These are phyloP conservation scores for Poecilia gillii DNA, from an alignment of 2,797 vertebrate species.

Conservation along the genomic window DNA sequence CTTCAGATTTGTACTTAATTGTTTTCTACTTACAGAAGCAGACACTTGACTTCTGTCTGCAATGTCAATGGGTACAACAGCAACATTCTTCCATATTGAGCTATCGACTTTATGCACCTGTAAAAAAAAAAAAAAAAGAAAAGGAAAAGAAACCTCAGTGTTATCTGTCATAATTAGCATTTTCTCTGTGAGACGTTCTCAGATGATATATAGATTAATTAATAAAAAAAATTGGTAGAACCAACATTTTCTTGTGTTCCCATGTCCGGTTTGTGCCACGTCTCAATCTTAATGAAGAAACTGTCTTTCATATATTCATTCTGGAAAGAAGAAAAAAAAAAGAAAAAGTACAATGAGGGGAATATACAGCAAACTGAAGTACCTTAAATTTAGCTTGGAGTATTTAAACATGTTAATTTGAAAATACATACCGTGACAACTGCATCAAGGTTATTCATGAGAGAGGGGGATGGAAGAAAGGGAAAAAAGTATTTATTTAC, in stretches of 20 bases:
- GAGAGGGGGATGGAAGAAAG: neutral
- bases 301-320: conserved; percentile 96
- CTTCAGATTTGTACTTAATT: neutral
- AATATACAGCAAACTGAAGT: neutral
- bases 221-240: neutral
- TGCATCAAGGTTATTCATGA: conserved; percentile 64
- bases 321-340: conserved; percentile 64
- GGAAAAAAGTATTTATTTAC: neutral
- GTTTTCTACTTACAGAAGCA: conserved; percentile 84
- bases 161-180: neutral
- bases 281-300: conserved; percentile 96
- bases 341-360: neutral
- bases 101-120: conserved; percentile 92
- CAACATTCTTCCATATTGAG: conserved; percentile 85
- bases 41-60: conserved; percentile 89
- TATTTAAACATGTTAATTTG: neutral
- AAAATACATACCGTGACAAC: conserved; percentile 90
- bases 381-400: neutral
- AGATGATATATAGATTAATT: neutral
- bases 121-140: neutral
- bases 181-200: neutral
- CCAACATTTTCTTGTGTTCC: conserved; percentile 92
- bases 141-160: neutral
- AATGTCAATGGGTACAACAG: conserved; percentile 91
- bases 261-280: conserved; percentile 96